A percentile compares a stretch with the other conserved stretches of the same genome.
These are phyloP conservation scores for Hypotaenidia okinawae DNA, from an alignment of 2,797 vertebrate species.

Conservation along the genomic window DNA sequence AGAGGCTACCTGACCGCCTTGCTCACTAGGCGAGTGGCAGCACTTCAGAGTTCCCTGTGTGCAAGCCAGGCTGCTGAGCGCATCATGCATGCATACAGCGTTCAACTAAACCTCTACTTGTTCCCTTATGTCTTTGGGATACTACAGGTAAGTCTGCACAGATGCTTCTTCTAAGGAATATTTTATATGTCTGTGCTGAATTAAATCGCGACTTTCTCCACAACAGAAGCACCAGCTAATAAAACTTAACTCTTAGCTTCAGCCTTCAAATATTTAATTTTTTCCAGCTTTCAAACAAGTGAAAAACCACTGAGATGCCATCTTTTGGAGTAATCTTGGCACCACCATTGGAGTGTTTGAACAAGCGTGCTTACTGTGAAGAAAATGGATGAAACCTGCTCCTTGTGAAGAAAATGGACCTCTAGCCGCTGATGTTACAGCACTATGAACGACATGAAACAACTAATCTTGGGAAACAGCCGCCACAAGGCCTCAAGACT, in stretches of 20 bases:
- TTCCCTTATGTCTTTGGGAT: not conserved
- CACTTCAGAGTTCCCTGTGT: not conserved
- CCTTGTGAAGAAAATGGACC: not conserved
- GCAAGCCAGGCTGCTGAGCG: not conserved
- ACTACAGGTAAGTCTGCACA: not conserved
- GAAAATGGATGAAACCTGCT: not conserved
- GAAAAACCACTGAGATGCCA: not conserved
- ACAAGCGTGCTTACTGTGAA: not conserved
- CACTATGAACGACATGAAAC: accelerated
- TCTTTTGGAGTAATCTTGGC: not conserved
- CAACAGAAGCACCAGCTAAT: not conserved
- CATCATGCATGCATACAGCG: accelerated
- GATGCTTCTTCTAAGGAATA: not conserved
- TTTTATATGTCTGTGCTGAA: not conserved
- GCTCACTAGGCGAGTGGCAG: not conserved
- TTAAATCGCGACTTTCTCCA: not conserved
- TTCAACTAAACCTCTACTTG: not conserved
- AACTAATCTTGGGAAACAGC: not conserved
- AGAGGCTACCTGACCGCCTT: not conserved
- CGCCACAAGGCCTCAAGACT: not conserved
- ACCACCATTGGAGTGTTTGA: not conserved
- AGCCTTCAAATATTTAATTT: not conserved
- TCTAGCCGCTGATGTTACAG: not conserved
- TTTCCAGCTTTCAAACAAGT: not conserved
- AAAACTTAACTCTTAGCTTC: not conserved